Evolutionary conservation across 1,140 invertebrate species (phyloP).

Genomic region (Hycleus cichorii): DNA sequence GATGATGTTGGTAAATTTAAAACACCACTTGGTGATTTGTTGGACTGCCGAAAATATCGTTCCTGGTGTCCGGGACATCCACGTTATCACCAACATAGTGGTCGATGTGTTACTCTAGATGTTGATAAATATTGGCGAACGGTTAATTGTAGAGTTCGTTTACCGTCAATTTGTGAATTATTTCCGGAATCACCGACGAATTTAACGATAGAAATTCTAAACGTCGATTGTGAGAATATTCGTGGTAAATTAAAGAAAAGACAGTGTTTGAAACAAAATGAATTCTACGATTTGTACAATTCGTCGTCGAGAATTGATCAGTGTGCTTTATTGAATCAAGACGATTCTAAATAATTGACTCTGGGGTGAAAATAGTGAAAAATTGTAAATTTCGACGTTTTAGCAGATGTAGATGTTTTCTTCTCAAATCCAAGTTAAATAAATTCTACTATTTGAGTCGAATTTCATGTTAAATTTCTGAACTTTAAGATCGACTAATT

Average conservation of each 20-base stretch:
- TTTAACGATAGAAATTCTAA: too few relatives aligned
- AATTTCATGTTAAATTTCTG: too few relatives aligned
- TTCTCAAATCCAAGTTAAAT: too few relatives aligned
- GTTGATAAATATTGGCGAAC: constrained; percentile 49
- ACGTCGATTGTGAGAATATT: too few relatives aligned
- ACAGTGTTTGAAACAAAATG: constrained; percentile 1
- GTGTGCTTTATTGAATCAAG: constrained; percentile 8
- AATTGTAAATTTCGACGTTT: too few relatives aligned
- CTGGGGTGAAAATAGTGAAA: too few relatives aligned
- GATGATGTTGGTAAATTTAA: constrained; percentile 37
- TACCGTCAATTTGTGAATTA: constrained; percentile 55
- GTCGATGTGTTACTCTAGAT: constrained; percentile 52
- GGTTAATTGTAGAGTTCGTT: constrained; percentile 43
- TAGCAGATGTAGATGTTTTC: too few relatives aligned
- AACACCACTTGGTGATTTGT: constrained; percentile 44
- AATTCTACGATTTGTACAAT: constrained; percentile 1
- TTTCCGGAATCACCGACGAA: constrained; percentile 34
- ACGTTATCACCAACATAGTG: constrained; percentile 35
- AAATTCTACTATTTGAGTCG: too few relatives aligned
- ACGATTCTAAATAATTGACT: background rate
- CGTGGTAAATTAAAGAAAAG: too few relatives aligned
- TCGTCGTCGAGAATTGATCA: constrained; percentile 10
- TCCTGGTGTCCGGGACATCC: constrained; percentile 61
- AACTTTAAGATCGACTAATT: too few relatives aligned
- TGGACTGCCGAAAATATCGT: constrained; percentile 49